Base-by-base conservation (phyloP, 2,113 vertebrate genomes). In the Periophthalmodon schlosseri region DNA sequence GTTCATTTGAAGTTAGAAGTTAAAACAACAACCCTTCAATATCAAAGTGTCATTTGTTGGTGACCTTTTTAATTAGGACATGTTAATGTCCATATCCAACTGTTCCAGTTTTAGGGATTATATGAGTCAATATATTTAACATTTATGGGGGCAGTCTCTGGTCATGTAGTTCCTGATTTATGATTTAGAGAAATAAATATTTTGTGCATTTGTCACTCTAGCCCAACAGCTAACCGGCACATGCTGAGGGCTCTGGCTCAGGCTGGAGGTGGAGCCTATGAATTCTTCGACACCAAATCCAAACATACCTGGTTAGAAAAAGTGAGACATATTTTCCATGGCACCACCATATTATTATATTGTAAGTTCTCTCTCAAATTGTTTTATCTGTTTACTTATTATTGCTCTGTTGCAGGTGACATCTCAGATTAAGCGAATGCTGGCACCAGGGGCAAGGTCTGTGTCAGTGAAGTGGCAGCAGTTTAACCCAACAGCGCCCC, bases 391-490 rank as follows among this genome's bases (percentile, higher is more conserved):
- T 44, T 77, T 49, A 0, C 13, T 4, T 36, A 65, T 34, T 39
- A 36, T 34, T 65, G 34, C 18, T n/a, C 1, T 23, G 12, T 18
- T 2, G 4, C 69, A 97, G 96, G 88, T 96, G 88, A 72, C 87
- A 1, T 80, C 85, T 56, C 96, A 95, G 56, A 74, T 94, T 78
- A 77, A 79, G 68, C 93, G 94, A 28, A 86, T 94, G 70, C 15
- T 56, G 1, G 94, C 95, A 63, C 91, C 94, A 0, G 88, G 93
- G 81, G 97, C 95, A 90, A 95, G 85, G 49, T 94, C 94, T 0
- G 90, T 96, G 69, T 95, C 95, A 0, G 83, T 98, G 24, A 96
- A 96, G 85, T 97, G 96, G 96, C 95, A 95, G 72, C 95, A 93
- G 79, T 93, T 95, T 60, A 82, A 84, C 79, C 74, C 50, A 0